Evolutionary conservation across 2,113 vertebrate genomes (phyloP).

Genomic region (Zosterops pallidus): DNA sequence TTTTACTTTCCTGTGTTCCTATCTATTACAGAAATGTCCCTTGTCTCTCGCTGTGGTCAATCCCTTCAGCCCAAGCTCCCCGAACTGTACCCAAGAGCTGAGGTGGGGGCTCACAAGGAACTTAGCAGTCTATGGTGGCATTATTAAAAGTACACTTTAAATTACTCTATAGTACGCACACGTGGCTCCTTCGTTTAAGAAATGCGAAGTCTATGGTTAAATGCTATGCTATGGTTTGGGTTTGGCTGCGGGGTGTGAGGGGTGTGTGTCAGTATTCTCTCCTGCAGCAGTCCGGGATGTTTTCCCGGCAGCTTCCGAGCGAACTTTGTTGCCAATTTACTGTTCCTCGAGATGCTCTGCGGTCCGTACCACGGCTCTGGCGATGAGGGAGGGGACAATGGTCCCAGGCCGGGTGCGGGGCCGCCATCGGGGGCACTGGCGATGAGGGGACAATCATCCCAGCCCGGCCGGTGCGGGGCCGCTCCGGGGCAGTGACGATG

Average conservation of each 20-base stretch:
- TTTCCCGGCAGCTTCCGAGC: neutral
- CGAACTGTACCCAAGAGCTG: fast-evolving
- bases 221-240: neutral
- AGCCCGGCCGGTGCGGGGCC: too few species aligned
- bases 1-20: neutral
- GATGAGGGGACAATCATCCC: fast-evolving
- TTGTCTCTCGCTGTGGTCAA: fast-evolving
- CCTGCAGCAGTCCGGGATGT: fast-evolving
- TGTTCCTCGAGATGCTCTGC: fast-evolving
- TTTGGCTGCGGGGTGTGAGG: too few species aligned
- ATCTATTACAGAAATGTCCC: fast-evolving
- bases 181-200: neutral
- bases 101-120: neutral
- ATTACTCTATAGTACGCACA: fast-evolving
- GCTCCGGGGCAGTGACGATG: neutral
- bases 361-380: neutral
- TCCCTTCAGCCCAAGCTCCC: fast-evolving
- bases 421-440: too few species aligned
- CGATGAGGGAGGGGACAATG: fast-evolving
- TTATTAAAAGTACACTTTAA: neutral
- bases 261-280: fast-evolving
- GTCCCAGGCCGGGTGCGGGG: too few species aligned
- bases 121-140: fast-evolving
- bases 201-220: neutral
- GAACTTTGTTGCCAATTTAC: fast-evolving